These are phyloP conservation scores for Chaetodon auriga DNA, from an alignment of 2,113 vertebrate species.

Conservation along the genomic window DNA sequence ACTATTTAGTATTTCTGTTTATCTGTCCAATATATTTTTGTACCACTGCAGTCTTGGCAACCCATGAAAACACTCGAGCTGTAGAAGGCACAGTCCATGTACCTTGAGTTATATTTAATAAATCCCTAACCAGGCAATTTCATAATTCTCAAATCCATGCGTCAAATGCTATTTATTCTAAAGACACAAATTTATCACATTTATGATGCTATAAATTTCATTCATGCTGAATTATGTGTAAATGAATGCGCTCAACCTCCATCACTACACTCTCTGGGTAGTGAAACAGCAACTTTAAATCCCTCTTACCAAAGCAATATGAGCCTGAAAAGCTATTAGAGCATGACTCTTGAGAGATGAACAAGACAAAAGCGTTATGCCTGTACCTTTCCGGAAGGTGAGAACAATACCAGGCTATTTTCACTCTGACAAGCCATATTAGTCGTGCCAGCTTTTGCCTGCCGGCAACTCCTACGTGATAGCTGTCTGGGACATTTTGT, in stretches of 20 bases:
- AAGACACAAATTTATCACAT: constrained; percentile 57
- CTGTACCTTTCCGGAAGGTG: constrained; percentile 67
- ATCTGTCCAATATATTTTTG: constrained; percentile 57
- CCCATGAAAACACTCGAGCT: constrained; percentile 58
- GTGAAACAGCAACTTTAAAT: constrained; percentile 69
- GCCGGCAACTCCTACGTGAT: constrained; percentile 60
- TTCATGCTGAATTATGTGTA: constrained; percentile 58
- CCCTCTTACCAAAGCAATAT: constrained; percentile 62
- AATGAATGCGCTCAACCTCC: constrained; percentile 53
- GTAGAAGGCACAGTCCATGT: constrained; percentile 50
- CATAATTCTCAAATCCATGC: constrained; percentile 62
- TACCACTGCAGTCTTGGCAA: constrained; percentile 56
- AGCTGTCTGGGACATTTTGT: constrained; percentile 74
- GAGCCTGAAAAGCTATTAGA: constrained; percentile 75
- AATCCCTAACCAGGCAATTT: constrained; percentile 64
- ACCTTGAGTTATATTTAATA: constrained; percentile 69
- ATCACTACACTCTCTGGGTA: constrained; percentile 33
- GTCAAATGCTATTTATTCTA: constrained; percentile 61
- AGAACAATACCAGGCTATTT: constrained; percentile 75
- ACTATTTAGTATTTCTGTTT: constrained; percentile 53
- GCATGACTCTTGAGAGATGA: constrained; percentile 72
- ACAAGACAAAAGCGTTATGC: constrained; percentile 66
- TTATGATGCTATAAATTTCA: constrained; percentile 49
- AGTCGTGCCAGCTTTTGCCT: constrained; percentile 74
- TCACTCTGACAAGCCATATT: constrained; percentile 78